These are phyloP conservation scores for Bos taurus DNA, from an alignment of 2,113 vertebrate species.

Conservation along the genomic window DNA sequence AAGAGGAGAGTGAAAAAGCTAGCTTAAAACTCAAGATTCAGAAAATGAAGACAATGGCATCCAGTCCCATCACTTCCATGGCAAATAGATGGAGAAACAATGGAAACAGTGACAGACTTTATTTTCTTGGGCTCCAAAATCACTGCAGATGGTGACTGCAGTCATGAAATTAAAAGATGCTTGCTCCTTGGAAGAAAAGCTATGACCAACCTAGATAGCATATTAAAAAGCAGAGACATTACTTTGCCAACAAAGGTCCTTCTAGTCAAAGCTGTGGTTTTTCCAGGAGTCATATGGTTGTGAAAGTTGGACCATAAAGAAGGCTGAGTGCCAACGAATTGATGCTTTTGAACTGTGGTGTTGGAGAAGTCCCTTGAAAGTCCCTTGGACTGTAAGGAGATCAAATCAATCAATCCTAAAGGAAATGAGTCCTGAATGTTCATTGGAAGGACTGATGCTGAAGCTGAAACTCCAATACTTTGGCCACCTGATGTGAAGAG, in stretches of 20 bases:
- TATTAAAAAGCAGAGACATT: neutral
- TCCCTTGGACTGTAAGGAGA: neutral
- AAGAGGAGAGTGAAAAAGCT: neutral
- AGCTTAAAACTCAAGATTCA: neutral
- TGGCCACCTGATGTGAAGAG: neutral
- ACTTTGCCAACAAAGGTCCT: neutral
- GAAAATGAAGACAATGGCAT: neutral
- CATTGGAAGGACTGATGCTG: neutral
- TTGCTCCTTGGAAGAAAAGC: neutral
- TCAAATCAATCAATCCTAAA: neutral
- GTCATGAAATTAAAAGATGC: neutral
- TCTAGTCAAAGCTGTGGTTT: neutral
- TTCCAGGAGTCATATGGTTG: neutral
- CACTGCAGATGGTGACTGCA: neutral
- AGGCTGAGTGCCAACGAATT: neutral
- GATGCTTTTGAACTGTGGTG: neutral
- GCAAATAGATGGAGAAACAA: neutral
- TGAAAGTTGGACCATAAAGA: neutral
- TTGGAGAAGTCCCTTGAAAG: neutral
- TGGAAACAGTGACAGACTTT: neutral
- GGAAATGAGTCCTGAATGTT: neutral
- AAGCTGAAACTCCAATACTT: neutral
- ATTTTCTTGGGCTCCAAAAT: neutral
- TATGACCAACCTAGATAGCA: neutral
- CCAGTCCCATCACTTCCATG: neutral